Evolutionary conservation across 2,888 invertebrate genomes (phyloP), one percentile per base, ranked within the genome.

Genomic region (Heliconius sara): DNA sequence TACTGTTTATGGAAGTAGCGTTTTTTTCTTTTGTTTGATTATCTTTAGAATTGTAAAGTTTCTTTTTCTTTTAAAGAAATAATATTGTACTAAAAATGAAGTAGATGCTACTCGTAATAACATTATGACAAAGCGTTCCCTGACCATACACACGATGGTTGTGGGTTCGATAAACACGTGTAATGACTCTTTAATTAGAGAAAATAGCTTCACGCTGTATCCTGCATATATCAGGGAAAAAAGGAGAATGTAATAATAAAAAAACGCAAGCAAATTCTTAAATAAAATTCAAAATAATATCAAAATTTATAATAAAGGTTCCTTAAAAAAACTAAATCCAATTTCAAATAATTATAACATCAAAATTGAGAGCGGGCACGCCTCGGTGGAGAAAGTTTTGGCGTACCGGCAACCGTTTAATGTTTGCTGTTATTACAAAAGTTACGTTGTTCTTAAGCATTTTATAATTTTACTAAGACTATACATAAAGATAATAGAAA

Each of bases 371-470:
- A 16, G 67, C 16, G 72, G 66, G 66, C 19, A 67, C 43, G 63
- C 22, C 43, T 57, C n/a, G 34, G 34, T 34, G 57, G n/a, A 30
- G 57, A n/a, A 71, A 77, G 78, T 78, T 78, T 73, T 39, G 57
- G 78, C 72, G 52, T 78, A 72, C 78, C 65, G 72, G 52, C 57
- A 73, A 75, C 16, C 78, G 74, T 13, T 57, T 70, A 77, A 73
- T 74, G 79, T 81, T 82, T 74, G 81, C 77, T 81, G 81, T 81
- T 83, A 83, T 83, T 81, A 80, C 80, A 71, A 81, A 83, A 83
- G 83, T 83, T 83, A 52, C 52, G 75, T 75, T 79, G 72, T 68
- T 78, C 77, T 75, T 70, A 74, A 74, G 70, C 63, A 68, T 25
- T 80, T 80, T 73, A 70, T 57, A 79, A 79, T 79, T 79, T 79